Evolutionary conservation across 2,113 vertebrate species (phyloP), one percentile per base, ranked within the genome.

Genomic region (Tricholaema leucomelas): DNA sequence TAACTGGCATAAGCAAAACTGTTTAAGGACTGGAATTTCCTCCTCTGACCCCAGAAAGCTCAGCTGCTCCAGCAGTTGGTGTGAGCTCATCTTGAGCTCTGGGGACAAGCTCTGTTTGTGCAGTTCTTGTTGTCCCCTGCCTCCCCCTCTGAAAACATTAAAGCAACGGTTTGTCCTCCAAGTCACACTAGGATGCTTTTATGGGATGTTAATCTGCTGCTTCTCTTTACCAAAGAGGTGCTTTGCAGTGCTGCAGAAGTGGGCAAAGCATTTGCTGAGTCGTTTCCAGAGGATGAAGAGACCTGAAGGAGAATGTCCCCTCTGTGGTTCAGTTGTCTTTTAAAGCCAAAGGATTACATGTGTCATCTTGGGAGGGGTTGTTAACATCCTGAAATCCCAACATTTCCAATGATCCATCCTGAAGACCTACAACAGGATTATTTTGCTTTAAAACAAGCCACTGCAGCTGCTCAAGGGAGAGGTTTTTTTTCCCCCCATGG

Each of bases 351-450:
- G 85, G 94, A 94, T 96, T 95, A 85, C 59, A 46, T 6, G 38
- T 94, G 85, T 85, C 79, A 60, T 74, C 87, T 91, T 67, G 72
- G 94, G 67, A 87, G n/a, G 46, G 59, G 36, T 76, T 94, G 79
- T 92, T 92, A 92, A 82, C 81, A 81, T 93, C 60, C 64, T 52
- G 77, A 56, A 79, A 85, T 73, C 72, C 27, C 48, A 60, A 4
- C 2, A 0, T 80, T 96, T 81, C 81, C 64, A 66, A 30, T 67
- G 67, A 83, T 94, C 72, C 82, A 58, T 94, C 82, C 91, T 69
- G 69, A 91, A 87, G 87, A 91, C 72, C 90, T 91, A 67, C 73
- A 71, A 71, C 20, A 64, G 90, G 72, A 95, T 91, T 87, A 69
- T 38, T 85, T 65, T 82, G 20, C 38, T 70, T 81, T 73, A 40